Evolutionary conservation across 37 sponge, comb jelly and placozoan species (phyloP), one percentile per base, ranked within the genome.

Genomic region (Chondrosia reniformis): DNA sequence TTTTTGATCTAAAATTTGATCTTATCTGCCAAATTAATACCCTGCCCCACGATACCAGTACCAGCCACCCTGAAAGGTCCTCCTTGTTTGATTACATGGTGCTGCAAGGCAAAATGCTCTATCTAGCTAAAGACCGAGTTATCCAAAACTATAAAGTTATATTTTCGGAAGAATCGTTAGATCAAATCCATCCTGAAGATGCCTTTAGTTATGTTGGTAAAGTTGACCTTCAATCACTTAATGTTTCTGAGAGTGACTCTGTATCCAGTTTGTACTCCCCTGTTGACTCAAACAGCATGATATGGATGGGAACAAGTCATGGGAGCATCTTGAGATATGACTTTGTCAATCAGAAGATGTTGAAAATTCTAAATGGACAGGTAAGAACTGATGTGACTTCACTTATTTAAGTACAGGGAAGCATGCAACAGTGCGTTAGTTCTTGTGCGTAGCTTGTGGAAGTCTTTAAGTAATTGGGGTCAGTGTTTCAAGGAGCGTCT

Each of bases 21-120:
- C 33, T 39, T 31, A 31, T 83, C 58, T 42, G 88, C 80, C 63
- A 88, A 64, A 9, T 83, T 77, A 1, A 83, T 80, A 46, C 79
- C 76, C 13, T 82, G 77, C 13, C 72, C 75, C 74, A 84, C 87
- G 92, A 45, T 37, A 76, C 33, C 64, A 1, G 84, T 91, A 36
- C 42, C 2, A 42, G 17, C 7, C n/a, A n/a, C n/a, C n/a, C n/a
- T n/a, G n/a, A n/a, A n/a, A n/a, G n/a, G n/a, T n/a, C n/a, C n/a
- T n/a, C n/a, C n/a, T n/a, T n/a, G n/a, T n/a, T n/a, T n/a, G n/a
- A n/a, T n/a, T n/a, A n/a, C n/a, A n/a, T n/a, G n/a, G n/a, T n/a
- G n/a, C n/a, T n/a, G n/a, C 30, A 59, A 40, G 72, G 72, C 2
- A 36, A 69, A 24, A 39, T 43, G 44, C n/a, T 69, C 22, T 69